Base-by-base conservation (phyloP, 23 tunicate species). In the Halocynthia aurantium region DNA sequence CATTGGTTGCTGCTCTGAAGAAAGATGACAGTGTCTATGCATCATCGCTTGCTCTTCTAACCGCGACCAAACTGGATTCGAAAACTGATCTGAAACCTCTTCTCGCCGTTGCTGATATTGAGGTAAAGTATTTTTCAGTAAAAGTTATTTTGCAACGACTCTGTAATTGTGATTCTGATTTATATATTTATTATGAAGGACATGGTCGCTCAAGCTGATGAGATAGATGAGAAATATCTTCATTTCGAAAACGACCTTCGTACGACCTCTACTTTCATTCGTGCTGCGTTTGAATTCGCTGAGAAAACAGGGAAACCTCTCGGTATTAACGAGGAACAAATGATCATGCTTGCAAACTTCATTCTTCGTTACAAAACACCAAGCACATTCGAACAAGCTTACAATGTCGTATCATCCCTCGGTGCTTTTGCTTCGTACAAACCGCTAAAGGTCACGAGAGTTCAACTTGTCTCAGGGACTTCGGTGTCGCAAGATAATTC, bases 171-270 rank as follows among this genome's bases (percentile, higher is more conserved):
- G 49, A 9, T 10, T 20, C 17, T 76, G 20, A 17, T 57, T 17
- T 17, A 57, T 75, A 18, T 56, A n/a, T 10, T 13, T 10, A 69
- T 20, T 73, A 71, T 62, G 5, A 52, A 88, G 90, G 97, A 91
- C 55, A 84, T 91, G 87, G 97, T 83, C n/a, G 90, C 90, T 8
- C 97, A 91, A 77, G 97, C 97, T 55, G 97, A 91, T 77, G 97
- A 91, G 67, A 84, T 91, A 15, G 91, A 85, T 77, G 87, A 80
- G 20, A 82, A 84, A 52, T 91, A 85, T 71, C 80, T 91, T 55
- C 90, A 91, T 77, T 91, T 91, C 67, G 97, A 91, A 52, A 91
- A 91, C 66, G 87, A 85, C 60, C 78, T 91, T 20, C 58, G 62
- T 55, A 72, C 81, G 9, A 81, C 91, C 15, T 81, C 91, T 11